Percentiles rank a stretch among this genome's conserved stretches.
Conservation (phyloP, 2,797 vertebrate species). For the Coregonus suidteri region DNA sequence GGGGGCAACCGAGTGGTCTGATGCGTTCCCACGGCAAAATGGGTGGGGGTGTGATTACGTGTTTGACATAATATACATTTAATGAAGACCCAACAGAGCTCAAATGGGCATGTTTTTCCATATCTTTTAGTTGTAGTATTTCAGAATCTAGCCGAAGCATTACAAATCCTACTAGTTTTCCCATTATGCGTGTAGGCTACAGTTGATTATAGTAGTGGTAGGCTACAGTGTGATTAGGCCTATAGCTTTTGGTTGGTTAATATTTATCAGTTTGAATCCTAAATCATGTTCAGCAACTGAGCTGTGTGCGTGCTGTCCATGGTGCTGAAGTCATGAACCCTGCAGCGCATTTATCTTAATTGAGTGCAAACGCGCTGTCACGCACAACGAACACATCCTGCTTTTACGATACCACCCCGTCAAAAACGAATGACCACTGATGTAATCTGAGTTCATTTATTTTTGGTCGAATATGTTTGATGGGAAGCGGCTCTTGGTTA, state of each 20-base stretch:
- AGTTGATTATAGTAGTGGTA: neutral
- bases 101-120: neutral
- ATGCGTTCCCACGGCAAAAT: conserved; percentile 31
- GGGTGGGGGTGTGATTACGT: conserved; percentile 11
- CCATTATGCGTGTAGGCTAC: neutral
- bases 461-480: neutral
- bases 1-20: conserved; percentile 46
- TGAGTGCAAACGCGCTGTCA: neutral
- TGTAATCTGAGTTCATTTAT: neutral
- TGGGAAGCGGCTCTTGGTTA: neutral
- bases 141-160: neutral
- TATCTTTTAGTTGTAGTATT: neutral
- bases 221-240: neutral
- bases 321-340: conserved; percentile 44
- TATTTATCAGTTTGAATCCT: neutral
- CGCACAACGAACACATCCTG: neutral
- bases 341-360: conserved; percentile 12
- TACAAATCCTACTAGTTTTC: neutral
- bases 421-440: neutral
- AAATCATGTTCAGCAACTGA: neutral
- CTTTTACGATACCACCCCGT: neutral
- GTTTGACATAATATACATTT: conserved; percentile 4
- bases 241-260: neutral
- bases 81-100: neutral
- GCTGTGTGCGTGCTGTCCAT: conserved; percentile 46